Base-by-base conservation (phyloP, 2,888 invertebrate species). In the Xestia rhomboidea region DNA sequence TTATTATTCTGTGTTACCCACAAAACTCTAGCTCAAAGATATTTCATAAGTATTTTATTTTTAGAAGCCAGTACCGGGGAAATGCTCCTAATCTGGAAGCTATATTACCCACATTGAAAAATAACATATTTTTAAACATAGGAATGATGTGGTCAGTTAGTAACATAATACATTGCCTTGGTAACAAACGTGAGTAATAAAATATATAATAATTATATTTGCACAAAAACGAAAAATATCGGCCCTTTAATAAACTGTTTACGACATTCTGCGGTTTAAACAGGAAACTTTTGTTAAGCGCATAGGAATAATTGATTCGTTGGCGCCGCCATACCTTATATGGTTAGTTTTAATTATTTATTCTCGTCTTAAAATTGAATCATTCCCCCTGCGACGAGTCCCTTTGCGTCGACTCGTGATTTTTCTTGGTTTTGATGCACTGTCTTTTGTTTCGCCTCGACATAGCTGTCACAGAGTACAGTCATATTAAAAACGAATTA, bases 191-290 rank as follows among this genome's bases (percentile, higher is more conserved):
- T 67, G 27, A 64, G 10, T 24, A 63, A 44, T 30, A 64, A 54
- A 27, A 27, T n/a, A 10, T 21, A n/a, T 44, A 46, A 49, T 13
- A 64, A 60, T 38, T 34, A n/a, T 44, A 41, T 62, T 41, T 83
- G 3, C 51, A 2, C 18, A 21, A 46, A 41, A 41, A 72, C 34
- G 0, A 79, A 18, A 10, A 7, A 51, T 21, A 67, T 38, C 18
- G 2, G 2, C 5, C 13, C 1, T 71, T 30, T 34, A 78, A 34
- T 54, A 81, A 21, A n/a, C 24, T 79, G 24, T 67, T 38, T 66
- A 24, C 30, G 18, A 38, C 30, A 34, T 60, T 49, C 76, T 69
- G 82, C 54, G 82, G 82, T 85, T 82, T 62, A 72, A 57, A 54
- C 51, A 62, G 80, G 84, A 81, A 83, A 62, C 2, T 27, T 34